phyloP scores from a whole-genome alignment of 2,797 vertebrate genomes.

The Miichthys miiuy region DNA sequence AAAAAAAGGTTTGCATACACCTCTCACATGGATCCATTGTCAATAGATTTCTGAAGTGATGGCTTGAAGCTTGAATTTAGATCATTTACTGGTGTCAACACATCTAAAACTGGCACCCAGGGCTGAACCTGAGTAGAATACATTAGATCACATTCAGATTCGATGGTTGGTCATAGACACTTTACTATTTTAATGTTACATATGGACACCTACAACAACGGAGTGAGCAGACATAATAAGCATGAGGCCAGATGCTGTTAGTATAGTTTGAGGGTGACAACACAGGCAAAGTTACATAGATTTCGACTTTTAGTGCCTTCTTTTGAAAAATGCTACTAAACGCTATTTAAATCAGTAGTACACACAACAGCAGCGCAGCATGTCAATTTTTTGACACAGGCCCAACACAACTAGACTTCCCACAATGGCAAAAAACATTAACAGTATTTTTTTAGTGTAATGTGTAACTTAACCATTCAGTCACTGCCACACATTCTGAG shows the following conservation, averaged over 20 bases:
- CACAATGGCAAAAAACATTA: not conserved
- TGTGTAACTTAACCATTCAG: conserved; percentile 10
- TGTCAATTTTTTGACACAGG: not conserved
- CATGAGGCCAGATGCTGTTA: not conserved
- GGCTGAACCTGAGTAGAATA: not conserved
- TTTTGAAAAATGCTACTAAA: too few relatives aligned
- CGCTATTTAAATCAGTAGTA: not conserved
- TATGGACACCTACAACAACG: not conserved
- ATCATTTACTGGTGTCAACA: not conserved
- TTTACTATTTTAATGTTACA: not conserved
- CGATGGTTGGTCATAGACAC: not conserved
- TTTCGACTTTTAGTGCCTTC: not conserved
- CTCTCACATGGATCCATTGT: not conserved
- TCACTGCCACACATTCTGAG: conserved; percentile 1
- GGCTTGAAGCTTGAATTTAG: not conserved
- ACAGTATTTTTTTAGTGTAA: not conserved
- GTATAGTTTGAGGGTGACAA: not conserved
- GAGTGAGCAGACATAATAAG: not conserved
- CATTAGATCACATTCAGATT: not conserved
- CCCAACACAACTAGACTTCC: not conserved
- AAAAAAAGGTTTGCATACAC: not conserved
- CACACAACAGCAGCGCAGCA: not conserved
- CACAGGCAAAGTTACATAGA: not conserved
- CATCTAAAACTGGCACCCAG: conserved; percentile 2
- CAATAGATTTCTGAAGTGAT: not conserved